Base-by-base conservation (phyloP, 2,113 vertebrate genomes). In the Neopipo cinnamomea region DNA sequence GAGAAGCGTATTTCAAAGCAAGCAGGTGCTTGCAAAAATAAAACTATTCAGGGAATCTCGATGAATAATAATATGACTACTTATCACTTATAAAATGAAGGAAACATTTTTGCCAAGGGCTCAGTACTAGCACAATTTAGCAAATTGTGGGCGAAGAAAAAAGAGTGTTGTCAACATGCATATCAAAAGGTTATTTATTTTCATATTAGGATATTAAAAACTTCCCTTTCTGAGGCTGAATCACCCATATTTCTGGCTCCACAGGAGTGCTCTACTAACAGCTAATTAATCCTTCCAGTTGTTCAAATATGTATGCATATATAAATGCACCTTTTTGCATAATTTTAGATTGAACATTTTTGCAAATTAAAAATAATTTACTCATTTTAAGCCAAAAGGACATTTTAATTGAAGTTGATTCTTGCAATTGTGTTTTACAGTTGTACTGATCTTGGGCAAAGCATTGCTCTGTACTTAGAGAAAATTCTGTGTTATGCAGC, bases 51-150 rank as follows among this genome's bases (percentile, higher is more conserved):
- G 73, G 41, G 83, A 94, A 79, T 86, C 77, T 93, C 8, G 21
- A 55, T 81, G 88, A 95, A 94, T 88, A 94, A 87, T 71, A 94
- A 80, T 61, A 75, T 31, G 84, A 88, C 52, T 86, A 66, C 81
- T 96, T 97, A 92, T 81, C 83, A 86, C 74, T 94, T 92, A 66
- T 17, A 85, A 91, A 93, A 93, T 82, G 77, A 95, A 96, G 77
- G 65, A 71, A 93, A 75, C 55, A 35, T 70, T 85, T 96, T 95
- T 93, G 85, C 89, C 88, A 84, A 79, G 68, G 79, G 89, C 87
- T 91, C 80, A 89, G 42, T 80, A 52, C n/a, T 58, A 66, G 35
- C 28, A 27, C 39, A 73, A 44, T 68, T 92, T 95, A 56, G 63
- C 12, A 85, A 95, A 94, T 25, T 73, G 73, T 83, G 53, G 72